phyloP scores from a whole-genome alignment of 2,797 vertebrate genomes.

The Gallinago nigripennis region DNA sequence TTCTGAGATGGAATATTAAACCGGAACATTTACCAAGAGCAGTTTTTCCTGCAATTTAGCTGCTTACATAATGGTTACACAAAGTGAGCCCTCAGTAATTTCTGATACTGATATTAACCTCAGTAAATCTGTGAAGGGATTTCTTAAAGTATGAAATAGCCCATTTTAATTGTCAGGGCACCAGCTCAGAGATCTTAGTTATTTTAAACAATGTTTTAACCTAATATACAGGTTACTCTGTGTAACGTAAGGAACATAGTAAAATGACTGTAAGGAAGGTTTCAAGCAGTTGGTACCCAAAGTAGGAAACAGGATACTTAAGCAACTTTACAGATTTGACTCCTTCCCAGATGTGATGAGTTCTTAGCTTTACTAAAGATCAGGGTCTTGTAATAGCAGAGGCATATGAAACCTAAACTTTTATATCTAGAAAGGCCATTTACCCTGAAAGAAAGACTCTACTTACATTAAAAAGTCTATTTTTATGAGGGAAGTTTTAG shows the following conservation, averaged over 20 bases:
- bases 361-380: not conserved
- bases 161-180: not conserved
- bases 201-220: not conserved
- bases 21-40: not conserved
- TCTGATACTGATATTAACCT: not conserved
- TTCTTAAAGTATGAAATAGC: not conserved
- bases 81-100: not conserved
- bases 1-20: not conserved
- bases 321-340: not conserved
- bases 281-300: not conserved
- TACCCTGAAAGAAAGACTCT: not conserved
- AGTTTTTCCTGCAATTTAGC: not conserved
- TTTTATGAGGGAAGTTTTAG: not conserved
- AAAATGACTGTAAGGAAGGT: not conserved
- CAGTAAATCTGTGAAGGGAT: not conserved
- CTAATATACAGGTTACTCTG: not conserved
- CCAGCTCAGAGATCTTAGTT: not conserved
- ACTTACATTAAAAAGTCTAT: not conserved
- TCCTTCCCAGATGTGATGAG: not conserved
- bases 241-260: not conserved
- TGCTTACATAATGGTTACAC: not conserved
- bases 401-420: not conserved
- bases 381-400: not conserved
- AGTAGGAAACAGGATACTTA: not conserved
- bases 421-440: not conserved